These are phyloP conservation scores for Todiramphus saurophagus DNA, from an alignment of 2,113 vertebrate genomes.

Conservation along the genomic window DNA sequence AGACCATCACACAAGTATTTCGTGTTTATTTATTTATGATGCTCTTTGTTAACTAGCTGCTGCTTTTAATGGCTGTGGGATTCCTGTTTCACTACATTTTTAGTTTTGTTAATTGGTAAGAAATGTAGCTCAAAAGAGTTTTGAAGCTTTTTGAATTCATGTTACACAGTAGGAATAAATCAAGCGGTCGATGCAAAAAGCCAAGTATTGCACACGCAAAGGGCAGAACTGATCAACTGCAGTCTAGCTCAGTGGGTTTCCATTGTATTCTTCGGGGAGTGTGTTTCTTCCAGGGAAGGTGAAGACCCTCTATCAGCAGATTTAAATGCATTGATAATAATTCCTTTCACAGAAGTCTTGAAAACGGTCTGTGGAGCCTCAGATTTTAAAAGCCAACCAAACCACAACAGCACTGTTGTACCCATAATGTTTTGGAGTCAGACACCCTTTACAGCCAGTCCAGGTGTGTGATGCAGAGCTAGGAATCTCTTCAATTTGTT, in stretches of 20 bases:
- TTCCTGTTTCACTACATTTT: neutral
- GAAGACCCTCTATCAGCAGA: neutral
- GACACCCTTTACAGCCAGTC: neutral
- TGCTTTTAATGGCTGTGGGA: neutral
- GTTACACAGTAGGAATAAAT: neutral
- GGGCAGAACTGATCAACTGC: neutral
- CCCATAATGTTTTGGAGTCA: neutral
- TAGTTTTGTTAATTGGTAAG: neutral
- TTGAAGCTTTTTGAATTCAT: neutral
- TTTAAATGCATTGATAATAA: neutral
- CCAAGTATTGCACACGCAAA: neutral
- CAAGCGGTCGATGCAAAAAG: neutral
- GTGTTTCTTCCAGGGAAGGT: neutral
- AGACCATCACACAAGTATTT: neutral
- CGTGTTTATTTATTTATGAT: slow-evolving; percentile 26
- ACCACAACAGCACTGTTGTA: accelerated
- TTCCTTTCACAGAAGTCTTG: neutral
- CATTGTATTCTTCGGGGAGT: neutral
- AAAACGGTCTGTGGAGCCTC: neutral
- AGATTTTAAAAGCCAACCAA: neutral
- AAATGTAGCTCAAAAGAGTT: neutral
- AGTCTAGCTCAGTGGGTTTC: neutral
- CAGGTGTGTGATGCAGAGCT: too few species aligned
- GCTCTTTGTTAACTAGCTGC: slow-evolving; percentile 16
- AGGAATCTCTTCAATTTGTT: neutral